Base-by-base conservation (phyloP, 2,888 invertebrate genomes). In the Lucinisca nassula region DNA sequence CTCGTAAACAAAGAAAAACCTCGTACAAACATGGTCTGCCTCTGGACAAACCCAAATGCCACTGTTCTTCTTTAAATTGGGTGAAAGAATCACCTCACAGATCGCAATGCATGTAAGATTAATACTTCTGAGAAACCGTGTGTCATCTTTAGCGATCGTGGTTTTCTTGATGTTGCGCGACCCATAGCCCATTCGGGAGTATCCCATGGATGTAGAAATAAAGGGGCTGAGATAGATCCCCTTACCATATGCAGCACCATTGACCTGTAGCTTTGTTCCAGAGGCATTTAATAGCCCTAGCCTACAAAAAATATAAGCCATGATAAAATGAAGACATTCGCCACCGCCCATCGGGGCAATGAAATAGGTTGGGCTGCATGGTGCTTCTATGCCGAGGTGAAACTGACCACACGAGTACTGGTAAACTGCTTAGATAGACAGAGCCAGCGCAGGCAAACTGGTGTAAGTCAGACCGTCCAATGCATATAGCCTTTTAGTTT, bases 1-100 rank as follows among this genome's bases (percentile, higher is more conserved):
- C 82, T 93, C 95, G 92, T 91, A 95, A 93, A 95, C 94, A 91
- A 95, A 95, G 88, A 95, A 95, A 90, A 95, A 95, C 24, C 95
- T 86, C 17, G 95, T 95, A 84, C 95, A 95, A n/a, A 95, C 94
- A 85, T 94, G 91, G 67, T 95, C 93, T 40, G 91, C 87, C 35
- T 95, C 89, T 0, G 93, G 92, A 84, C 93, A 93, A 67, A 94
- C 94, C 95, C 95, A 95, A 21, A 95, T 94, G 21, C 86, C 78
- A 35, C 81, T 82, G 61, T 82, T 89, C 77, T 95, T 95, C 88
- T 93, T 94, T 85, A 95, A 85, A 10, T 86, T 80, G 27, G 89
- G 87, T 4, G 92, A 91, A 0, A 89, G 92, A 30, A 95, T 91
- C 27, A 95, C 95, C 93, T 95, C 95, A 92, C 95, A 95, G 1